Evolutionary conservation across 2,888 invertebrate genomes (phyloP), one percentile per base, ranked within the genome.

Genomic region (Drosophila peninsularis): DNA sequence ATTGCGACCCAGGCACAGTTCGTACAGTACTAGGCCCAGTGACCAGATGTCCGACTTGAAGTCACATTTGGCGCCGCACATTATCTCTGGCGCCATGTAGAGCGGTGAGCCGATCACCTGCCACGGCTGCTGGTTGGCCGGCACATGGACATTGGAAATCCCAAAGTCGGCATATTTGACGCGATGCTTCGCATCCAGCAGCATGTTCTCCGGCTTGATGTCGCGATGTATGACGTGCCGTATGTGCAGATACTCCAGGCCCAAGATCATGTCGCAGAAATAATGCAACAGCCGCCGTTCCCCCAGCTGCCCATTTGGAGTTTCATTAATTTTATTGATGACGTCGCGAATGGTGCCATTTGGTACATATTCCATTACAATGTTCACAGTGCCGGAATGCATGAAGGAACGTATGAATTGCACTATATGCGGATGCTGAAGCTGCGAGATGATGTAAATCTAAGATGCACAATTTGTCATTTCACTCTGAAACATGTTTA

Each of bases 1-100:
- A 66, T 77, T 87, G 24, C 71, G 65, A 0, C 91, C 87, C 47
- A 93, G 82, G 85, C 94, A 94, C 61, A 94, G 79, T 64, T 96
- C 96, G 90, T 95, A 96, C 5, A 96, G 92, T 3, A 96, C 93
- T 90, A 96, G 95, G 6, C 96, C 96, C 13, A 96, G 91, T 0
- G 95, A 95, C 96, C 96, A 96, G 67, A 96, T 94, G 85, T 96
- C 96, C 6, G 95, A 95, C 88, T 95, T 95, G 87, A 95, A 95
- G 89, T 95, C 95, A 91, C 95, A 95, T 9, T 94, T 94, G 64
- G 93, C 93, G 72, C 95, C 94, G 77, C 94, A 94, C 70, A 95
- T 94, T 41, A 95, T 92, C 90, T 96, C 96, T 4, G 96, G 96
- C 13, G 95, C 94, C 95, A 96, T 95, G 91, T 96, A 96, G 88